A percentile compares a stretch with the other conserved stretches of the same genome.
These are phyloP conservation scores for Tachyglossus aculeatus DNA, from an alignment of 2,797 vertebrate species.

Conservation along the genomic window DNA sequence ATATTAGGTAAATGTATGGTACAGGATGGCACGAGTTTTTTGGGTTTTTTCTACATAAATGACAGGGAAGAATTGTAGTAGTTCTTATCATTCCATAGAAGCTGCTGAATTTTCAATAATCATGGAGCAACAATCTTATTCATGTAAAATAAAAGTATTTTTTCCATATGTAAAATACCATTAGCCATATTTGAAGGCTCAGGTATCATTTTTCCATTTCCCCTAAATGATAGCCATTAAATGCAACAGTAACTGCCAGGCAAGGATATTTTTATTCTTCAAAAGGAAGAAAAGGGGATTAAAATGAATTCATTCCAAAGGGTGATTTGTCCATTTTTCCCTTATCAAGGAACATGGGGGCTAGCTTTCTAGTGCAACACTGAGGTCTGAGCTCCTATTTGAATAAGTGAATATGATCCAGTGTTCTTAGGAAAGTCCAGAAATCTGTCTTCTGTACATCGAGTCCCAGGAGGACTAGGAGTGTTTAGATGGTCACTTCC, in stretches of 20 bases:
- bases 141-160: constrained; percentile 74
- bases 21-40: constrained; percentile 49
- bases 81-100: constrained; percentile 60
- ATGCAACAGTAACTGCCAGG: constrained; percentile 74
- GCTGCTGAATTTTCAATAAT: constrained; percentile 70
- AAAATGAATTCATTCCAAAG: constrained; percentile 87
- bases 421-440: constrained; percentile 80
- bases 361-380: constrained; percentile 81
- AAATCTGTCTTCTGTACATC: constrained; percentile 86
- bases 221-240: constrained; percentile 79
- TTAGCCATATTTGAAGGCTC: constrained; percentile 75
- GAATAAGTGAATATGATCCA: constrained; percentile 88
- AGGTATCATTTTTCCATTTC: constrained; percentile 74
- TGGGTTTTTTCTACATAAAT: constrained; percentile 56
- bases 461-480: constrained; percentile 86
- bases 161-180: constrained; percentile 69
- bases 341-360: constrained; percentile 73
- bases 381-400: constrained; percentile 85
- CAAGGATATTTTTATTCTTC: constrained; percentile 80
- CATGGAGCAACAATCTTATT: constrained; percentile 63
- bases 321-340: constrained; percentile 81
- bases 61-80: constrained; percentile 49
- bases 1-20: constrained; percentile 50
- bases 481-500: constrained; percentile 89
- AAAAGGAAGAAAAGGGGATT: constrained; percentile 80